These are phyloP conservation scores for Dicerorhinus sumatrensis DNA, from an alignment of 2,113 vertebrate species.

Conservation along the genomic window DNA sequence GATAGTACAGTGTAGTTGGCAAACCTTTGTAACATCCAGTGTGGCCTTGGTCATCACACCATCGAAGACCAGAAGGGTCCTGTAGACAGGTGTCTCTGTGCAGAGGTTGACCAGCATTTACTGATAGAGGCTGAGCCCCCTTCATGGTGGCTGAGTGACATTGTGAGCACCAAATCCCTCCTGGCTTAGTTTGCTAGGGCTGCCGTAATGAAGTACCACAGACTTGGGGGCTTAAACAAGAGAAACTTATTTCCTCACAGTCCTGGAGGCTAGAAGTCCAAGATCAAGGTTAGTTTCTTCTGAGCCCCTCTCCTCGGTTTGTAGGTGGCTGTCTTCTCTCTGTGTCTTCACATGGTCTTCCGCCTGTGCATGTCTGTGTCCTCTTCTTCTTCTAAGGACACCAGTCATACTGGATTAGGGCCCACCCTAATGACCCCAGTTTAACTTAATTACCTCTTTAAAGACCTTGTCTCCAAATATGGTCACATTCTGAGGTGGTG, in stretches of 20 bases:
- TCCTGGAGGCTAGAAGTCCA: background rate
- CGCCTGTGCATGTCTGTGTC: background rate
- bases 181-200: background rate
- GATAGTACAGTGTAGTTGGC: background rate
- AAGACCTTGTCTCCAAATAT: background rate
- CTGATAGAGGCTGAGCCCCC: background rate
- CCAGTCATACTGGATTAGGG: background rate
- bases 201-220: background rate
- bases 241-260: background rate
- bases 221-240: fast-evolving
- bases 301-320: background rate
- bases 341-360: background rate
- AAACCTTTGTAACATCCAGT: background rate
- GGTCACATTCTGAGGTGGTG: background rate
- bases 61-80: background rate
- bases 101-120: background rate
- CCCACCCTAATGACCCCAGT: background rate
- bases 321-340: fast-evolving
- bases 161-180: fast-evolving
- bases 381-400: background rate
- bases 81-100: background rate
- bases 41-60: too few species aligned
- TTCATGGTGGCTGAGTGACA: background rate
- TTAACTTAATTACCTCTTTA: background rate
- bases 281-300: background rate